A percentile compares a stretch with the other conserved stretches of the same genome.
Conservation (phyloP, 2,888 invertebrate genomes). For the Pantelozetes paolii region DNA sequence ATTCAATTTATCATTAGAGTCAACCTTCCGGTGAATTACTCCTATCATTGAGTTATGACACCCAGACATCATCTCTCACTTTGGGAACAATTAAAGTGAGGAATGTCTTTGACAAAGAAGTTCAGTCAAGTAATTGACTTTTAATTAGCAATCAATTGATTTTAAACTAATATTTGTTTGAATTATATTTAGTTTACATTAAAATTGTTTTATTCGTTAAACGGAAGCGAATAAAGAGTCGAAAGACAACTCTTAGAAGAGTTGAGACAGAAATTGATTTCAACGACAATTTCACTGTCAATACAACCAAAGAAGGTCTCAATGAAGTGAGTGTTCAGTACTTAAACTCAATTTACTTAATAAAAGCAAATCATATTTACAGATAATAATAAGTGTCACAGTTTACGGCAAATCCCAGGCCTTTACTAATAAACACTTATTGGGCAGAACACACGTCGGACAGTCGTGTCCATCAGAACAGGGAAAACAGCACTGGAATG, state of each 20-base stretch:
- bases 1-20: background rate
- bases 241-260: slow-evolving; percentile 49
- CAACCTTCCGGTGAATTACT: slow-evolving; percentile 45
- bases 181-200: slow-evolving; percentile 48
- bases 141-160: background rate
- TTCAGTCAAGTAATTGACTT: slow-evolving; percentile 6
- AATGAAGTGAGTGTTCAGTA: slow-evolving; percentile 46
- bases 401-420: slow-evolving; percentile 46
- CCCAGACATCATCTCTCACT: slow-evolving; percentile 49
- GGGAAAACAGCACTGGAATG: slow-evolving; percentile 46
- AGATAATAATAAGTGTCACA: slow-evolving; percentile 42
- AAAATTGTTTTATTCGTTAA: slow-evolving; percentile 51
- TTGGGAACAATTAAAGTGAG: slow-evolving; percentile 47
- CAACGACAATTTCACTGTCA: slow-evolving; percentile 52
- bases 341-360: background rate
- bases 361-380: background rate
- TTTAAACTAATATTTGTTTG: no score
- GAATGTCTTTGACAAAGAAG: slow-evolving; percentile 45
- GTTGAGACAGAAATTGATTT: slow-evolving; percentile 50
- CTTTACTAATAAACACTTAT: slow-evolving; percentile 43
- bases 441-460: slow-evolving; percentile 48
- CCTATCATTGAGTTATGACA: slow-evolving; percentile 47
- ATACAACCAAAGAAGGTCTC: slow-evolving; percentile 47
- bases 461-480: slow-evolving; percentile 43
- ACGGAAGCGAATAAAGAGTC: slow-evolving; percentile 50